A percentile compares a stretch with the other conserved stretches of the same genome.
Evolutionary conservation across 1,140 invertebrate genomes (phyloP).

Genomic region (Drosophila lini): DNA sequence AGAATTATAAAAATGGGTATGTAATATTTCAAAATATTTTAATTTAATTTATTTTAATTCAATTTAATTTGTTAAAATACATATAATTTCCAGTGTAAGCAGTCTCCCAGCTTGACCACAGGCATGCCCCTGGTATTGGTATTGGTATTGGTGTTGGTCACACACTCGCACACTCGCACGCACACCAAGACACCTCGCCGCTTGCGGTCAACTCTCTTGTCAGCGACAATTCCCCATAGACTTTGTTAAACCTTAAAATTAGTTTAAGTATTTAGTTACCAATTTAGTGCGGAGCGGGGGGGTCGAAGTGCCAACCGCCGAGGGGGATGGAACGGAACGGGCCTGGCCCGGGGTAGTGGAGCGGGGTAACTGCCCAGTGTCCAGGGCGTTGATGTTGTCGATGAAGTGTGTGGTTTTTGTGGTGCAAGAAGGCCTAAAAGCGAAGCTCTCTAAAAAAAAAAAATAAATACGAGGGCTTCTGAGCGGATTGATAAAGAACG

Average conservation of each 20-base stretch:
- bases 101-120: conserved; percentile 51
- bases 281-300: conserved; percentile 57
- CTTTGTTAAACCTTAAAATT: conserved; percentile 83
- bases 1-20: too few relatives aligned
- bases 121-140: conserved; percentile 39
- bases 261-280: conserved; percentile 83
- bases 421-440: conserved; percentile 14
- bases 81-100: background rate
- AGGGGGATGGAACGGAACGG: background rate
- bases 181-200: conserved; percentile 57
- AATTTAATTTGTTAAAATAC: background rate
- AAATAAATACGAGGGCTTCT: background rate
- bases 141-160: conserved; percentile 9
- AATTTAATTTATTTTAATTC: too few relatives aligned
- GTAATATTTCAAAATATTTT: too few relatives aligned
- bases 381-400: conserved; percentile 41
- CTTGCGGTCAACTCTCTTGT: conserved; percentile 68
- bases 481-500: background rate
- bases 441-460: background rate
- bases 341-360: background rate
- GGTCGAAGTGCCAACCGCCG: conserved; percentile 30
- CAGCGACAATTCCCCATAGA: conserved; percentile 68
- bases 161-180: background rate
- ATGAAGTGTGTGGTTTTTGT: conserved; percentile 52
- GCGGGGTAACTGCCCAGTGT: conserved; percentile 13